phyloP scores from a whole-genome alignment of 2,797 vertebrate genomes.

The Spondyliosoma cantharus region DNA sequence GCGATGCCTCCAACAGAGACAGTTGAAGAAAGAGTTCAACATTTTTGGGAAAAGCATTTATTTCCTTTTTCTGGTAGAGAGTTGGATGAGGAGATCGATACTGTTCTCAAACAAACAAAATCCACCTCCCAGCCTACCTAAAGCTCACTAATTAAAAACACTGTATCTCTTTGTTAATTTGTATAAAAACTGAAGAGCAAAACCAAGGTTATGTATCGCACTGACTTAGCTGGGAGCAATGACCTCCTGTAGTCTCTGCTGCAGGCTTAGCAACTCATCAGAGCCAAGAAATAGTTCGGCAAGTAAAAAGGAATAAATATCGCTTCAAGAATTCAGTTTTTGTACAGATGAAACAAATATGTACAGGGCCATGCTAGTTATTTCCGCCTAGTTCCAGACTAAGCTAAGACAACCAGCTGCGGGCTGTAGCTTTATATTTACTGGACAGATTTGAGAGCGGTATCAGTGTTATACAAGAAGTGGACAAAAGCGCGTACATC shows the following conservation, averaged over 20 bases:
- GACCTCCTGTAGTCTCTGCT: neutral
- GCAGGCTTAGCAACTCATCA: slow-evolving; percentile 46
- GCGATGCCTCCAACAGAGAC: slow-evolving; percentile 11
- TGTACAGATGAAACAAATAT: neutral
- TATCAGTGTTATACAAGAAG: neutral
- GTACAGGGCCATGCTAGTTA: neutral
- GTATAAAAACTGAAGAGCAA: neutral
- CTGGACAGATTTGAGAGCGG: neutral
- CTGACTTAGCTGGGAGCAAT: neutral
- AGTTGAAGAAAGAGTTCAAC: slow-evolving; percentile 7
- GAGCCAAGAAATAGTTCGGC: neutral
- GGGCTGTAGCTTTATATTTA: neutral
- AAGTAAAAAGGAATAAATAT: neutral
- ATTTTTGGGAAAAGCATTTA: slow-evolving; percentile 22
- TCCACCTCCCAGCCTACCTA: neutral
- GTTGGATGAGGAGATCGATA: slow-evolving; percentile 30
- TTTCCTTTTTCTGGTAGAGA: slow-evolving; percentile 10
- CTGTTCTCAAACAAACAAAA: neutral
- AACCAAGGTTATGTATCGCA: neutral
- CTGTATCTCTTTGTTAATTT: neutral
- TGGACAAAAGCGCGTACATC: too few species aligned
- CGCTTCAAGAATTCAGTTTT: neutral
- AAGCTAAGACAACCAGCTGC: slow-evolving; percentile 9
- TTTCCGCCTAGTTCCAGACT: neutral
- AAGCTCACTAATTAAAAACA: neutral